Percentiles rank a stretch among this genome's conserved stretches.
phyloP scores from a whole-genome alignment of 2,797 vertebrate species.

The Clarias laeviceps region DNA sequence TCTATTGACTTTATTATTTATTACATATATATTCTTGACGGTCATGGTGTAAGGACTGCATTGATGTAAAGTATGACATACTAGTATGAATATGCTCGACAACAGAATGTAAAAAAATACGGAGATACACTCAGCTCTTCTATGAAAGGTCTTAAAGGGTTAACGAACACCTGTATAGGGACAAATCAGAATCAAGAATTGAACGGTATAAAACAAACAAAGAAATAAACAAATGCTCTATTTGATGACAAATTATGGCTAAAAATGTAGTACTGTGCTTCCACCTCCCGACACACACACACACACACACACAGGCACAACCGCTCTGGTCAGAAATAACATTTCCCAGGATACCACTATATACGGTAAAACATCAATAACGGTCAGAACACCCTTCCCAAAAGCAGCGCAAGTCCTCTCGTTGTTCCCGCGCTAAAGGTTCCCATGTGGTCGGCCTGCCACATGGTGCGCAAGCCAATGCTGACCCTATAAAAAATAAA shows the following conservation, averaged over 20 bases:
- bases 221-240: background rate
- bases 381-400: constrained; percentile 24
- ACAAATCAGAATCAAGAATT: background rate
- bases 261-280: background rate
- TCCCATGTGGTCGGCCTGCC: background rate
- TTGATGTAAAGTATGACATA: too few species aligned
- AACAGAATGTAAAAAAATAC: too few species aligned
- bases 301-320: background rate
- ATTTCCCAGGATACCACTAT: constrained; percentile 18
- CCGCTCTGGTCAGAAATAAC: background rate
- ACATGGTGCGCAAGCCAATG: background rate
- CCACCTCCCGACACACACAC: background rate
- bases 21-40: too few species aligned
- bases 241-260: background rate
- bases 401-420: constrained; percentile 18
- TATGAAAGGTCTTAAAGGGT: background rate
- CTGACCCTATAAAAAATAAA: constrained; percentile 24
- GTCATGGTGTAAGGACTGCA: too few species aligned
- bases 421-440: constrained; percentile 3
- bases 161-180: background rate
- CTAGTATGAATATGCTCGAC: too few species aligned
- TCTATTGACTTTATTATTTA: too few species aligned
- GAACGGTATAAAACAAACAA: background rate
- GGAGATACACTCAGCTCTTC: too few species aligned
- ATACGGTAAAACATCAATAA: constrained; percentile 28